These are phyloP conservation scores for Centroberyx gerrardi DNA, from an alignment of 2,797 vertebrate genomes.

Conservation along the genomic window DNA sequence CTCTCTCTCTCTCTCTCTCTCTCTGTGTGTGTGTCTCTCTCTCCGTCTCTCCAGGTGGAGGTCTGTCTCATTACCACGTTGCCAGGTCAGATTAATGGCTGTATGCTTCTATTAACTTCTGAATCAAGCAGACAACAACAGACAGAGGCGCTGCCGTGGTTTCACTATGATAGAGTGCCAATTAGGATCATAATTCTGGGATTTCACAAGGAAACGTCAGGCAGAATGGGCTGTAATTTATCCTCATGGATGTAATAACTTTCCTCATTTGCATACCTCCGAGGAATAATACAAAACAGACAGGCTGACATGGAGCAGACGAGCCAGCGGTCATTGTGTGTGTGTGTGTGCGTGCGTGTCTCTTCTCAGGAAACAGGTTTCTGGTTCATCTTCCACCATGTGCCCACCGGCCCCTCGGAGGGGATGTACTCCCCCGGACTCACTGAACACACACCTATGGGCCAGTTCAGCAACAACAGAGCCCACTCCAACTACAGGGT, in stretches of 20 bases:
- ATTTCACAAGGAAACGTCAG: slow-evolving; percentile 31
- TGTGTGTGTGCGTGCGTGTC: slow-evolving; percentile 37
- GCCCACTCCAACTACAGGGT: slow-evolving; percentile 98
- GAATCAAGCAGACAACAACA: slow-evolving; percentile 52
- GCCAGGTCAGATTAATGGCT: slow-evolving; percentile 69
- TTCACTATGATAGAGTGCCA: slow-evolving; percentile 57
- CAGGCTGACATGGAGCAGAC: slow-evolving; percentile 17
- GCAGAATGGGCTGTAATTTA: slow-evolving; percentile 26
- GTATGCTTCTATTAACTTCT: slow-evolving; percentile 50
- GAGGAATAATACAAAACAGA: slow-evolving; percentile 39
- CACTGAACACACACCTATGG: slow-evolving; percentile 94
- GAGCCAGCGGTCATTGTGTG: neutral
- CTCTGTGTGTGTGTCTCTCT: slow-evolving; percentile 4
- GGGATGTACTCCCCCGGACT: slow-evolving; percentile 94
- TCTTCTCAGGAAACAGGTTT: slow-evolving; percentile 93
- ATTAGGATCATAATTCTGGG: slow-evolving; percentile 56
- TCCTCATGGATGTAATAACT: slow-evolving; percentile 43
- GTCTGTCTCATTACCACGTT: slow-evolving; percentile 63
- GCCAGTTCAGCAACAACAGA: slow-evolving; percentile 94
- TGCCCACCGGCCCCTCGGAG: slow-evolving; percentile 93
- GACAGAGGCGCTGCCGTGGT: slow-evolving; percentile 9
- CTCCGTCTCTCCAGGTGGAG: slow-evolving; percentile 38
- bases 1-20: neutral
- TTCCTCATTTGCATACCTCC: slow-evolving; percentile 53
- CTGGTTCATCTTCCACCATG: slow-evolving; percentile 97